Base-by-base conservation (phyloP, 2,888 invertebrate genomes). In the Chalcosyrphus nemorum region DNA sequence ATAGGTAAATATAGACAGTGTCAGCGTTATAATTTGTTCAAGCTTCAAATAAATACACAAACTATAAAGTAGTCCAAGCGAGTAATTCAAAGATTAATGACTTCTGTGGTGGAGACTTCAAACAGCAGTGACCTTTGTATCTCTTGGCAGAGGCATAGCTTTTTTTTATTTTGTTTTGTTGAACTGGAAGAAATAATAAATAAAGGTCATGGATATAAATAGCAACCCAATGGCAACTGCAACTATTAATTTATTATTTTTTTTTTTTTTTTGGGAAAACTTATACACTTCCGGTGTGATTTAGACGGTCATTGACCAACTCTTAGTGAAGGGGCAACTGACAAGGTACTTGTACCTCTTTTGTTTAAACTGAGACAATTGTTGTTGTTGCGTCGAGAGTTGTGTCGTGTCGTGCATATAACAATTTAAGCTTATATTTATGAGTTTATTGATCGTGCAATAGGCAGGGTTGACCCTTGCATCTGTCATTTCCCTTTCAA, bases 51-150 rank as follows among this genome's bases (percentile, higher is more conserved):
- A 47, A n/a, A 24, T 27, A 19, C 7, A 24, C 11, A 4, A 38
- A n/a, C n/a, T 21, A 38, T 5, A 6, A 6, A 43, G 15, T n/a
- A 11, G 11, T 2, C 1, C 27, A 61, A n/a, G 2, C 11, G 13
- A 19, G 21, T 35, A 63, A 63, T 47, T 47, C 29, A 35, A 15
- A 47, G 63, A 47, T 47, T 19, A 47, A 63, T 50, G 21, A 35
- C 63, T 63, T 50, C n/a, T 50, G 21, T 21, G 17, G 11, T 9
- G 32, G 13, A 13, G 21, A 21, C 45, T 35, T 13, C 47, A 47
- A 0, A 15, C 29, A 13, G 32, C 21, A 47, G 2, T 50, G 47
- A 63, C 63, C 47, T 35, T 19, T 50, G 27, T 29, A 17, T 61
- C 43, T 29, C n/a, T 17, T 61, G 9, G 21, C 19, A 47, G 21